These are phyloP conservation scores for Ageneiosus marmoratus DNA, from an alignment of 2,113 vertebrate species.

Conservation along the genomic window DNA sequence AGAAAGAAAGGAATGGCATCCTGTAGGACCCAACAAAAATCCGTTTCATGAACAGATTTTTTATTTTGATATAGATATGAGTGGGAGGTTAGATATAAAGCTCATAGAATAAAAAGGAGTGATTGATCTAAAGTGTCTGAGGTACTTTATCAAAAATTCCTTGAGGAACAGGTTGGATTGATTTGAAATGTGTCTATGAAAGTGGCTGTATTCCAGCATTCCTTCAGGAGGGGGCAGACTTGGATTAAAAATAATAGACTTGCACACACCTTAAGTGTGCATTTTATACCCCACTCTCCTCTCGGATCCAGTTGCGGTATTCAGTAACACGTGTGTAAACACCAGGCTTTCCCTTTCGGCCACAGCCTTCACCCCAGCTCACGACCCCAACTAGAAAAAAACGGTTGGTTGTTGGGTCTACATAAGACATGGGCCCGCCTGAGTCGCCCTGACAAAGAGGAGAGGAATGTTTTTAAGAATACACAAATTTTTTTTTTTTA, in stretches of 20 bases:
- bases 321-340: slow-evolving; percentile 82
- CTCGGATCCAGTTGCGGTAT: slow-evolving; percentile 81
- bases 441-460: slow-evolving; percentile 83
- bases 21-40: background rate
- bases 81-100: background rate
- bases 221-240: background rate
- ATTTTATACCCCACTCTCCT: slow-evolving; percentile 36
- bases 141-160: background rate
- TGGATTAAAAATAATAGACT: background rate
- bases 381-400: slow-evolving; percentile 89
- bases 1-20: background rate
- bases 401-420: slow-evolving; percentile 58
- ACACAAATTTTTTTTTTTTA: background rate
- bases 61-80: background rate
- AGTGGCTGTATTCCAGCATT: background rate
- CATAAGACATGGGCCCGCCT: slow-evolving; percentile 84
- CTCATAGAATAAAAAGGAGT: background rate
- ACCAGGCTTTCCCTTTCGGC: slow-evolving; percentile 86
- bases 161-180: background rate
- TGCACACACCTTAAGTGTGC: background rate
- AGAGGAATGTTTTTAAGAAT: background rate
- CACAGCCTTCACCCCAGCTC: slow-evolving; percentile 95
- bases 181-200: background rate
- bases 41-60: background rate
- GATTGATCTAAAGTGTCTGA: background rate